Evolutionary conservation across 2,888 invertebrate species (phyloP).

Genomic region (Epinotia nisella): DNA sequence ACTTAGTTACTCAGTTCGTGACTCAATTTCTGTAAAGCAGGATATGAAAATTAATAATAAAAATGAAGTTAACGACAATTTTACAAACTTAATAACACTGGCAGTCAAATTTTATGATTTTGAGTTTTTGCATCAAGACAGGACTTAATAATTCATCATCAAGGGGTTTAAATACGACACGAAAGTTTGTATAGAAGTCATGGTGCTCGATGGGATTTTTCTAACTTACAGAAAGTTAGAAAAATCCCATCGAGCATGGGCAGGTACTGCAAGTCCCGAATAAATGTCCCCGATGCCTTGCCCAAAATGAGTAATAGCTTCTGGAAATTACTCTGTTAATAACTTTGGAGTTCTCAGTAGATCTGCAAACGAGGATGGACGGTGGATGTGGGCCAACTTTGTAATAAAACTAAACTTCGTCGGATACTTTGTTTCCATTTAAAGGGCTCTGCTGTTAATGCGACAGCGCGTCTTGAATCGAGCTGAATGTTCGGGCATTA

Average conservation of each 20-base stretch:
- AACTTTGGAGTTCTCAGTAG: slow-evolving; percentile 68
- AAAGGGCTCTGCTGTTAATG: slow-evolving; percentile 47
- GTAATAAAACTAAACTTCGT: slow-evolving; percentile 68
- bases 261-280: background rate
- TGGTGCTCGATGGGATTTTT: too few relatives aligned
- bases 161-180: background rate
- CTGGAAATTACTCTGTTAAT: slow-evolving; percentile 77
- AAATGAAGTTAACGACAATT: too few relatives aligned
- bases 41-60: background rate
- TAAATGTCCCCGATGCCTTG: slow-evolving; percentile 52
- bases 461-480: slow-evolving; percentile 28
- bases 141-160: background rate
- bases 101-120: too few relatives aligned
- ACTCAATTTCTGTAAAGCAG: background rate
- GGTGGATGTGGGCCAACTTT: slow-evolving; percentile 54
- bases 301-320: slow-evolving; percentile 78
- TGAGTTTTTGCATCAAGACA: too few relatives aligned
- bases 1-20: background rate
- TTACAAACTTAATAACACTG: too few relatives aligned
- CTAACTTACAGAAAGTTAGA: too few relatives aligned
- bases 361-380: slow-evolving; percentile 68
- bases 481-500: slow-evolving; percentile 31
- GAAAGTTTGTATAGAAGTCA: background rate
- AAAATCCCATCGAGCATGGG: background rate
- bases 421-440: slow-evolving; percentile 66